These are phyloP conservation scores for Amyelois transitella DNA, from an alignment of 1,140 invertebrate species.

Conservation along the genomic window DNA sequence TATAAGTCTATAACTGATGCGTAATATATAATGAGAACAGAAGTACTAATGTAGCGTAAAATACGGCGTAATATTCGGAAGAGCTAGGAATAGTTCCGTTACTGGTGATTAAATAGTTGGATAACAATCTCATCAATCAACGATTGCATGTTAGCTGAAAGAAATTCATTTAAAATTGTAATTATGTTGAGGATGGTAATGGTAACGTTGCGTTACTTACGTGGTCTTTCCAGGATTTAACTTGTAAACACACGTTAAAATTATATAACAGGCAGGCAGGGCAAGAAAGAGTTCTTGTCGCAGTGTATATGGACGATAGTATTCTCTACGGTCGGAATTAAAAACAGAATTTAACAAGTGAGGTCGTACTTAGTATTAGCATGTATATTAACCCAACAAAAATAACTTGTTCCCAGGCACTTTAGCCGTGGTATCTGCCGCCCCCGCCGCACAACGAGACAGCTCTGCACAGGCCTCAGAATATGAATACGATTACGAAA, in stretches of 20 bases:
- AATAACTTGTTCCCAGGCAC: constrained; percentile 22
- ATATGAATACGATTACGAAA: constrained; percentile 60
- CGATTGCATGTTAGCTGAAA: background rate
- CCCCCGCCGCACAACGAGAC: constrained; percentile 33
- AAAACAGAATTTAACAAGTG: too few species aligned
- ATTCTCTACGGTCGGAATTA: too few species aligned
- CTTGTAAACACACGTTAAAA: too few species aligned
- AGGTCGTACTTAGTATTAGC: background rate
- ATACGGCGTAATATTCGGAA: background rate
- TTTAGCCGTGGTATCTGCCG: constrained; percentile 30
- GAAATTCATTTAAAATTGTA: background rate
- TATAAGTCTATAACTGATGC: too few species aligned
- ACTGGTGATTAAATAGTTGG: background rate
- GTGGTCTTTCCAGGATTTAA: too few species aligned
- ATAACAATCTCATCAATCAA: background rate
- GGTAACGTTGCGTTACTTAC: background rate
- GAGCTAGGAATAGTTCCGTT: background rate
- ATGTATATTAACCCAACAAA: background rate
- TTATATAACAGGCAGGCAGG: background rate
- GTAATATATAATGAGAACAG: background rate
- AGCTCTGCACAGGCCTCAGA: constrained; percentile 33
- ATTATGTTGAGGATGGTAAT: background rate
- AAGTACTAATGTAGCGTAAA: background rate
- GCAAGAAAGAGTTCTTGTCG: too few species aligned
- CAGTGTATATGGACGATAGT: too few species aligned